Evolutionary conservation across 2,113 vertebrate genomes (phyloP).

Genomic region (Sebastes fasciatus): DNA sequence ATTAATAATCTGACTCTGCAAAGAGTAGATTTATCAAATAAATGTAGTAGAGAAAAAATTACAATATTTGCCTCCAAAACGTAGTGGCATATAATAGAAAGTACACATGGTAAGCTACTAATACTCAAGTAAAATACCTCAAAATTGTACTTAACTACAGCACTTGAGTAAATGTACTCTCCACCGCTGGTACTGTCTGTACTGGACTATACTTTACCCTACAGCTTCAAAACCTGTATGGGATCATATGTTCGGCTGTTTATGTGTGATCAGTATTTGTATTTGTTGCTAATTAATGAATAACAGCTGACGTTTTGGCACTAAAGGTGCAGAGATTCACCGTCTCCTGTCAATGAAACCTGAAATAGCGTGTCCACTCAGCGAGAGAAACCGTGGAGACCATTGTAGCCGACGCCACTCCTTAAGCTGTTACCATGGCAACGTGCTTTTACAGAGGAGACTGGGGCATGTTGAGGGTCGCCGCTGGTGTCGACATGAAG

Average conservation of each 20-base stretch:
- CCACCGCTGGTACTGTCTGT: neutral
- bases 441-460: conserved; percentile 42
- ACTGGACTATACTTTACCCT: conserved; percentile 1
- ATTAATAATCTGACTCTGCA: too few relatives aligned
- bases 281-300: conserved; percentile 34
- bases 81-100: too few relatives aligned
- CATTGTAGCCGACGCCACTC: conserved; percentile 56
- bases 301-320: conserved; percentile 7
- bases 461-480: conserved; percentile 27
- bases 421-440: conserved; percentile 66
- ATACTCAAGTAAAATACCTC: neutral
- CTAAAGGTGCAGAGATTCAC: conserved; percentile 37
- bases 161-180: neutral
- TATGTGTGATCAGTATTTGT: conserved; percentile 6
- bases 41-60: too few relatives aligned
- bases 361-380: neutral
- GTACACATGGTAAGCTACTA: too few relatives aligned
- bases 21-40: too few relatives aligned
- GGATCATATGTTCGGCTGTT: neutral
- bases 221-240: neutral
- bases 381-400: conserved; percentile 12
- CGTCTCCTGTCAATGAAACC: conserved; percentile 11
- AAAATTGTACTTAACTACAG: neutral
- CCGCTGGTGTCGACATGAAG: conserved; percentile 41
- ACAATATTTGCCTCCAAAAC: too few relatives aligned